Evolutionary conservation across 1,140 invertebrate species (phyloP).

Genomic region (Cyrtorhinus lividipennis): DNA sequence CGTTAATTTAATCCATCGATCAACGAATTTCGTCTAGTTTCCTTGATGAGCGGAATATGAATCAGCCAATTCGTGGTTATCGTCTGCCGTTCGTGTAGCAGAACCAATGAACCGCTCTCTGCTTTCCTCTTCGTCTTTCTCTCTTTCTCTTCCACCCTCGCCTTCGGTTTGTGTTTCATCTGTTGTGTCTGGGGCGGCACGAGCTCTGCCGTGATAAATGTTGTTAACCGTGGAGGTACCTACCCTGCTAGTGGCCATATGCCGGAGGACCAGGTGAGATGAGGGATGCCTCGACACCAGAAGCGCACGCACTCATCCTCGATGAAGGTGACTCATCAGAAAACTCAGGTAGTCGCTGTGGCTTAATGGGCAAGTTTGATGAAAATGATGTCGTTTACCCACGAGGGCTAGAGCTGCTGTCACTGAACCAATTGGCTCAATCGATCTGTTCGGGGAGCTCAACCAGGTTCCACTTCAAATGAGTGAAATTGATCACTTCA

Average conservation of each 20-base stretch:
- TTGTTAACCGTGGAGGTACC: background rate
- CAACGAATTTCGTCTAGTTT: slow-evolving; percentile 3
- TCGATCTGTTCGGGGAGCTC: no score
- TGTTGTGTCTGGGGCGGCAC: background rate
- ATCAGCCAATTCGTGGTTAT: slow-evolving; percentile 1
- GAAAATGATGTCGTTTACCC: background rate
- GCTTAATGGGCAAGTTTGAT: background rate
- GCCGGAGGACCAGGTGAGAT: slow-evolving; percentile 3
- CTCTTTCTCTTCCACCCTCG: background rate
- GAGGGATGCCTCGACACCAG: background rate
- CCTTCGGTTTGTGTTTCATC: background rate
- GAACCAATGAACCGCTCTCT: background rate
- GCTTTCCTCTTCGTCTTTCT: background rate
- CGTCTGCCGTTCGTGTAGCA: background rate
- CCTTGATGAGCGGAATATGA: slow-evolving; percentile 6
- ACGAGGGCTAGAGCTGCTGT: background rate
- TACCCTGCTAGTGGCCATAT: background rate
- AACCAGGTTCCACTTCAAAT: no score
- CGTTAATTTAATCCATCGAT: slow-evolving; percentile 1
- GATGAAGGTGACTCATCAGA: background rate
- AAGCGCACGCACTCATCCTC: background rate
- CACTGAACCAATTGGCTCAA: background rate
- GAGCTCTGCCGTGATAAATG: slow-evolving; percentile 8
- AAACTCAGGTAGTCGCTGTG: background rate
- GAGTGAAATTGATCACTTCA: no score